Percentiles rank a stretch among this genome's conserved stretches.
Evolutionary conservation across 64 coral and sea anemone species (phyloP).

Genomic region (Montipora sp.): DNA sequence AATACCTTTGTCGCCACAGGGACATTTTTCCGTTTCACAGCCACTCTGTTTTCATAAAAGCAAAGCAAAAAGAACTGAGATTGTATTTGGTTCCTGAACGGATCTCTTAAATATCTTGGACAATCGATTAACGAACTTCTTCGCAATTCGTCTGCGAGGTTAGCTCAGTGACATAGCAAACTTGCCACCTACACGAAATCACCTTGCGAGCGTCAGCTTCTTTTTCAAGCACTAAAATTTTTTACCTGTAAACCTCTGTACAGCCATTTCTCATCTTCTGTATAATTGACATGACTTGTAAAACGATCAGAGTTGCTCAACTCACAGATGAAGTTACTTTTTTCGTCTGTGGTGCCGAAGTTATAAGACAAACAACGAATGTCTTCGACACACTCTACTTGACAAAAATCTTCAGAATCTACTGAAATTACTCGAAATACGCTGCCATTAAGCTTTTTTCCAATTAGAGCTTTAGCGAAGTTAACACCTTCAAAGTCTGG

Average conservation of each 20-base stretch:
- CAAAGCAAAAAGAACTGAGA: not conserved
- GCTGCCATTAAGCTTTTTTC: not conserved
- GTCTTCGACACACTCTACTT: not conserved
- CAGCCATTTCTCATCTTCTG: not conserved
- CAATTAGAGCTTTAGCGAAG: not conserved
- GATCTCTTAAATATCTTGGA: too few species aligned
- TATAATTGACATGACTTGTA: not conserved
- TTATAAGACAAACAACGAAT: constrained; percentile 7
- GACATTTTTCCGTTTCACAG: not conserved
- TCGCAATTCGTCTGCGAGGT: too few species aligned
- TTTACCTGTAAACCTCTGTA: not conserved
- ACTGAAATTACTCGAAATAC: not conserved
- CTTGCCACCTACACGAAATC: too few species aligned
- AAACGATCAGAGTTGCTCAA: constrained; percentile 4
- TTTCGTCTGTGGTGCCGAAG: not conserved
- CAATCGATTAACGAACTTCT: too few species aligned
- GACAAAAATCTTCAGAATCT: not conserved
- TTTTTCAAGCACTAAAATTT: too few species aligned
- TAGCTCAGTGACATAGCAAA: too few species aligned
- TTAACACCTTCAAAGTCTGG: not conserved
- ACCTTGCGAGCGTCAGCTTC: too few species aligned
- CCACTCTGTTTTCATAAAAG: not conserved
- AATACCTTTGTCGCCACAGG: not conserved
- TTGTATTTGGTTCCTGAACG: too few species aligned
- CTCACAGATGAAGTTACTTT: not conserved